phyloP scores from a whole-genome alignment of 2,888 invertebrate species.

The Trimorus sp. region DNA sequence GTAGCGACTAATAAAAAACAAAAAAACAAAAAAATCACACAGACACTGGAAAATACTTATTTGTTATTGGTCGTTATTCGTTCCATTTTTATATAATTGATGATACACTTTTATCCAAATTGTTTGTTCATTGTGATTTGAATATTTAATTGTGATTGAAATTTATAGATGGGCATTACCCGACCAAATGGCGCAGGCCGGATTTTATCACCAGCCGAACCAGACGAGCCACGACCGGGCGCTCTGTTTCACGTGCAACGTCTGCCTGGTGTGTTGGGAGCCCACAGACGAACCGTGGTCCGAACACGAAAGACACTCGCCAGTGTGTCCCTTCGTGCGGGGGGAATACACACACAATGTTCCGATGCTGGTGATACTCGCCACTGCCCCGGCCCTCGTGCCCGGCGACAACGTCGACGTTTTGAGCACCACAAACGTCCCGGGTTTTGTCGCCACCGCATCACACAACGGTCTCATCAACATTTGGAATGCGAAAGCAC shows the following conservation, averaged over 20 bases:
- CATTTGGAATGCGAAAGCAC: slow-evolving; percentile 92
- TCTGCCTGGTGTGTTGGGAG: slow-evolving; percentile 98
- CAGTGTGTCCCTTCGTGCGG: slow-evolving; percentile 95
- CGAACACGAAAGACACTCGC: slow-evolving; percentile 97
- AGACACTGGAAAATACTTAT: too few species aligned
- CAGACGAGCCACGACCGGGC: slow-evolving; percentile 95
- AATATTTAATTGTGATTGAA: too few species aligned
- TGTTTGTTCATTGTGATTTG: too few species aligned
- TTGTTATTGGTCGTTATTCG: too few species aligned
- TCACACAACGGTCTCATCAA: slow-evolving; percentile 85
- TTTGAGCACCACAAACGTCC: slow-evolving; percentile 78
- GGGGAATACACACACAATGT: slow-evolving; percentile 98
- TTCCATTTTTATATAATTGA: too few species aligned
- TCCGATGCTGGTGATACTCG: slow-evolving; percentile 86
- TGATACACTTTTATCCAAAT: too few species aligned
- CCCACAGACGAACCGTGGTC: slow-evolving; percentile 99
- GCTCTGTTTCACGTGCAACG: slow-evolving; percentile 97
- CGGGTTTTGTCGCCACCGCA: slow-evolving; percentile 82
- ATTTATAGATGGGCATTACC: slow-evolving; percentile 93
- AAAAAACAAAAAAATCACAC: too few species aligned
- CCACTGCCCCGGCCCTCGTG: slow-evolving; percentile 82
- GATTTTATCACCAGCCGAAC: slow-evolving; percentile 97
- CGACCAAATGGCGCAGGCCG: slow-evolving; percentile 98
- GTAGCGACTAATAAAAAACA: too few species aligned
- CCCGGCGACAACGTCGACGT: slow-evolving; percentile 76